Evolutionary conservation across 2,797 vertebrate species (phyloP), one percentile per base, ranked within the genome.

Genomic region (Spatula clypeata): DNA sequence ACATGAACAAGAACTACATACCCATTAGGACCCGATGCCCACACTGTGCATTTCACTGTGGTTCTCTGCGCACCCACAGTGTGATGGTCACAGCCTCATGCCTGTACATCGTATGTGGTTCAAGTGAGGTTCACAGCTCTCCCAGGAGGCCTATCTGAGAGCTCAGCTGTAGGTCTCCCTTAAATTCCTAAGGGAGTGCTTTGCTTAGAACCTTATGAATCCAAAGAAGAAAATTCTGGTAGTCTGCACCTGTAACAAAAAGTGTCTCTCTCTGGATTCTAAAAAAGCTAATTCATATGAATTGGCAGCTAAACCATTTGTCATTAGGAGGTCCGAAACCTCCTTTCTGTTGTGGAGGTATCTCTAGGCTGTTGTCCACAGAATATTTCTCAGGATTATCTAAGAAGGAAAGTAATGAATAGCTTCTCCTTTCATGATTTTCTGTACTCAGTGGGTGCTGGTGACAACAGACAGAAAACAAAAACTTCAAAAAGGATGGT

Each of bases 1-100:
- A 12, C 1, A 0, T 10, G 49, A 73, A 4, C 36, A 66, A 23
- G 54, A 73, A 4, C 36, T 70, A 19, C 24, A 44, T 1, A 0
- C 47, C 60, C 1, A 0, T 53, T 66, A 24, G 21, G 26, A 31
- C 6, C 27, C 6, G 4, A 20, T 13, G 36, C 18, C 36, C 17
- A 31, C 61, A 64, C 26, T 26, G 45, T 19, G 26, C 24, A 18
- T 24, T 8, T 31, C 44, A 47, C 23, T 6, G 38, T 69, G 24
- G 47, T 51, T 49, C 66, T 69, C 24, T 51, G 45, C 20, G 26
- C 24, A 61, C 34, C 58, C 34, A 32, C 6, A 20, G 9, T 38
- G 32, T 49, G 45, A 20, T 47, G 24, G 45, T 34, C 12, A 51
- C 7, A 26, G 24, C 26, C 34, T 36, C 24, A n/a, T 45, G 26